Percentiles rank a stretch among this genome's conserved stretches.
These are phyloP conservation scores for Herpetotheres cachinnans DNA, from an alignment of 2,113 vertebrate genomes.

Conservation along the genomic window DNA sequence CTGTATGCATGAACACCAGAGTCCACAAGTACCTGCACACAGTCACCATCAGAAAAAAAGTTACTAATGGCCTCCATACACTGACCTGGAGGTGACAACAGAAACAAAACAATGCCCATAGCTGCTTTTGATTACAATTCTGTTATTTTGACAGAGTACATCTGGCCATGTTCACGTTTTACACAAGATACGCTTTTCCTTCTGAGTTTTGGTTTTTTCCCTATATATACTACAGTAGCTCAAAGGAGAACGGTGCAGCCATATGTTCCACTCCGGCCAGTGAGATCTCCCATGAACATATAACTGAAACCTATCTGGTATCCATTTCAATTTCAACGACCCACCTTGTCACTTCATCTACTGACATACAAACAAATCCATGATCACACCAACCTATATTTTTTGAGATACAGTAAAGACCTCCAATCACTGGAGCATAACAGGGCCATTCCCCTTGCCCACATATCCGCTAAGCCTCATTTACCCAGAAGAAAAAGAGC, in stretches of 20 bases:
- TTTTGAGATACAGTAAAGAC: neutral
- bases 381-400: neutral
- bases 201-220: neutral
- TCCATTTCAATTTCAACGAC: neutral
- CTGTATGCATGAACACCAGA: neutral
- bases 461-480: neutral
- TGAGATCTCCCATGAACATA: neutral
- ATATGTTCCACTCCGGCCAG: neutral
- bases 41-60: neutral
- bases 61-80: neutral
- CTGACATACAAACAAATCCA: neutral
- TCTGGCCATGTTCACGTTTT: neutral
- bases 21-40: neutral
- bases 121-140: neutral
- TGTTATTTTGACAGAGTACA: neutral
- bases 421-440: neutral
- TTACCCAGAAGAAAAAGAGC: neutral
- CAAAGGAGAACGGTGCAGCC: neutral
- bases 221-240: neutral
- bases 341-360: neutral
- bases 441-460: neutral
- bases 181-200: neutral
- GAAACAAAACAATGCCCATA: neutral
- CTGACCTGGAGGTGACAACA: neutral
- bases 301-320: neutral